A percentile compares a stretch with the other conserved stretches of the same genome.
phyloP scores from a whole-genome alignment of 2,888 invertebrate species.

The Magallana nippona region DNA sequence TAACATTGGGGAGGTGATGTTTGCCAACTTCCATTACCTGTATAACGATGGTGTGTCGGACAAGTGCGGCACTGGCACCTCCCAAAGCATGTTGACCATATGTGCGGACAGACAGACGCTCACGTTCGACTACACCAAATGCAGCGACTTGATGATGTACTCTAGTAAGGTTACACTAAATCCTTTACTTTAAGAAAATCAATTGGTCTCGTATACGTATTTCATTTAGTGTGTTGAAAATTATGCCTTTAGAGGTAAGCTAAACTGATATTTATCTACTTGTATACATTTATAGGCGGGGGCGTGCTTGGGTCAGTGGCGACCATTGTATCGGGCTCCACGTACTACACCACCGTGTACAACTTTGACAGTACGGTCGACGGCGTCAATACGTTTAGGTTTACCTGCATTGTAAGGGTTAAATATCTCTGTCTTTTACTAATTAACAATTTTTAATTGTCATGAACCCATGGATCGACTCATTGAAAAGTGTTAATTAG shows the following conservation, averaged over 20 bases:
- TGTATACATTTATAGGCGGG: not conserved
- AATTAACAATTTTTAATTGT: too few relatives aligned
- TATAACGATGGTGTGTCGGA: constrained; percentile 5
- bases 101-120: constrained; percentile 17
- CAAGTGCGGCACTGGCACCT: not conserved
- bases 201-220: too few relatives aligned
- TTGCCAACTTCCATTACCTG: constrained; percentile 9
- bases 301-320: constrained; percentile 5
- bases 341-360: constrained; percentile 27
- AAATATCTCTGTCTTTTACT: too few relatives aligned
- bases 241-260: too few relatives aligned
- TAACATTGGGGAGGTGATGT: not conserved
- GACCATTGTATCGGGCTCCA: not conserved
- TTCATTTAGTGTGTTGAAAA: too few relatives aligned
- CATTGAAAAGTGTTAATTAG: too few relatives aligned
- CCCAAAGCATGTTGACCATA: constrained; percentile 2
- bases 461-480: too few relatives aligned
- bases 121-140: constrained; percentile 1
- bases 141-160: constrained; percentile 16
- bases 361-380: constrained; percentile 17
- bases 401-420: not conserved
- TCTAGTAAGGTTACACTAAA: not conserved
- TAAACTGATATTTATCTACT: too few relatives aligned
- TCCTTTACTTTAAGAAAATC: too few relatives aligned
- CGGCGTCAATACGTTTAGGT: not conserved